phyloP scores from a whole-genome alignment of 2,113 vertebrate genomes.

The Microcebus jonahi region DNA sequence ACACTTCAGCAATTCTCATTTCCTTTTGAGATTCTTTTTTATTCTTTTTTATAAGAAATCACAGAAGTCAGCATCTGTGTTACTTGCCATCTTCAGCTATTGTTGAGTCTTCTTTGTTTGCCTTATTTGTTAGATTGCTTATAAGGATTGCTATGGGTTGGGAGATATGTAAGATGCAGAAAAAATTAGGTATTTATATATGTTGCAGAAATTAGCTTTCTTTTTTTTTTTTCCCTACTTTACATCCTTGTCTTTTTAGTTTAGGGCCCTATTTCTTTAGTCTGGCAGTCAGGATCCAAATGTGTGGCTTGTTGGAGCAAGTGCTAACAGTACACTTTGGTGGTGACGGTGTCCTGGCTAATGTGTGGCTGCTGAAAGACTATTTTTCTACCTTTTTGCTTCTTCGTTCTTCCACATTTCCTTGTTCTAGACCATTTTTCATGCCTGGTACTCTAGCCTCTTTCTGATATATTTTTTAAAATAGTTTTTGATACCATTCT shows the following conservation, averaged over 20 bases:
- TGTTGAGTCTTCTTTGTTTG: neutral
- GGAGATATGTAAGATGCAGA: neutral
- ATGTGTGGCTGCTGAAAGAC: rapidly evolving
- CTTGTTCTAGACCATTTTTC: neutral
- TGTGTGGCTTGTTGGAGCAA: rapidly evolving
- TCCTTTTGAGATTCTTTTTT: neutral
- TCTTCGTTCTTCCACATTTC: neutral
- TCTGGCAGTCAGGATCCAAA: neutral
- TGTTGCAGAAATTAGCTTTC: neutral
- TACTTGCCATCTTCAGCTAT: neutral
- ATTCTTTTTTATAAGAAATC: neutral
- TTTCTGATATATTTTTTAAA: neutral
- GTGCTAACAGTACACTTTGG: rapidly evolving
- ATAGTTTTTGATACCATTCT: neutral
- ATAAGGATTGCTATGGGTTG: neutral
- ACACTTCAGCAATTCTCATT: neutral
- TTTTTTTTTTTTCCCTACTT: neutral
- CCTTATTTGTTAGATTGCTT: neutral
- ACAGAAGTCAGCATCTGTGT: neutral
- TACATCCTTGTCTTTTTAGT: neutral
- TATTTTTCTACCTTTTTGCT: neutral
- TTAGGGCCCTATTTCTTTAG: neutral
- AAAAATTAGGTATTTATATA: neutral
- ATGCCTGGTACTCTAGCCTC: rapidly evolving
- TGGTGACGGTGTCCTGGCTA: neutral